Evolutionary conservation across 1,140 invertebrate species (phyloP).

Genomic region (Coenobita brevimanus): DNA sequence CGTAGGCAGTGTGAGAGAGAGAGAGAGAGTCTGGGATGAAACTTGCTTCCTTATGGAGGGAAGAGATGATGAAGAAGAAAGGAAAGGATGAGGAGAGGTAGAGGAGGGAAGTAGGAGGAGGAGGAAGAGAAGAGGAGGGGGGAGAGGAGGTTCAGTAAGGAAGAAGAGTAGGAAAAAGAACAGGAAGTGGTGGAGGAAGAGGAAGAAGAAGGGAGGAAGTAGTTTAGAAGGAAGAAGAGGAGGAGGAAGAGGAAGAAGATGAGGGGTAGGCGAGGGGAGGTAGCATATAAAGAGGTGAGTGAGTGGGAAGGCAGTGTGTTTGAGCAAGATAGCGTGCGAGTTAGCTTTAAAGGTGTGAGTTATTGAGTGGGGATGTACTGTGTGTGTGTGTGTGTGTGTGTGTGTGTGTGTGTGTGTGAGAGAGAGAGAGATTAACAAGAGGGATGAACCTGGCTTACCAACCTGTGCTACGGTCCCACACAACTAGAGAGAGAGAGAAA

Average conservation of each 20-base stretch:
- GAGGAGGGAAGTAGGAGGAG: neutral
- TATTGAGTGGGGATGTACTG: neutral
- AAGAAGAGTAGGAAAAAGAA: too few species aligned
- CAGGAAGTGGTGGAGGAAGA: too few species aligned
- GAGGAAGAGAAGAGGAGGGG: too few species aligned
- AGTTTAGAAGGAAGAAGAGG: neutral
- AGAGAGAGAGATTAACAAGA: too few species aligned
- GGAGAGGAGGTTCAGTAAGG: too few species aligned
- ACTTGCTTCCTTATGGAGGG: too few species aligned
- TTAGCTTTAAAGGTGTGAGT: neutral
- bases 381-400: neutral
- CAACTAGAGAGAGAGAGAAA: too few species aligned
- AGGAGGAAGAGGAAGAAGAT: neutral
- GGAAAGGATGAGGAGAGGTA: neutral
- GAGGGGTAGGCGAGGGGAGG: neutral
- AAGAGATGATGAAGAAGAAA: too few species aligned
- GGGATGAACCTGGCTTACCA: too few species aligned
- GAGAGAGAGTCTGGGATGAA: too few species aligned
- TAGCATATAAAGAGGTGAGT: neutral
- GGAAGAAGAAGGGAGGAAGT: neutral
- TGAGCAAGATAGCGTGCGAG: neutral
- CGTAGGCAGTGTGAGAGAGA: too few species aligned
- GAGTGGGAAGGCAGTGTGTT: neutral
- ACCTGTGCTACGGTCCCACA: too few species aligned
- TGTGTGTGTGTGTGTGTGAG: constrained; percentile 1